Conservation (phyloP, 92 coral and sea anemone genomes). For the Epizoanthus ramosus region DNA sequence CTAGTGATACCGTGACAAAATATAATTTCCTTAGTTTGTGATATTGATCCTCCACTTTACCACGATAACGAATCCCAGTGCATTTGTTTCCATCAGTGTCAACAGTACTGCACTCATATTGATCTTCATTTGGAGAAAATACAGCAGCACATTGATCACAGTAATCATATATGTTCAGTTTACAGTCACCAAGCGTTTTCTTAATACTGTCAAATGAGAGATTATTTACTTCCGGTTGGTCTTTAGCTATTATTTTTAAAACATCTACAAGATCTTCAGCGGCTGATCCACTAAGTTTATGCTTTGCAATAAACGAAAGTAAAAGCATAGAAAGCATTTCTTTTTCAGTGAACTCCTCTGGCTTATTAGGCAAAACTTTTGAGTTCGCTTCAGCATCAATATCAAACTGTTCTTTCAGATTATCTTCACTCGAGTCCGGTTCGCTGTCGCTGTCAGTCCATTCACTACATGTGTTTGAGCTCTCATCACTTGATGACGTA, state of each 20-base stretch:
- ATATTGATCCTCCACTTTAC: slow-evolving; percentile 15
- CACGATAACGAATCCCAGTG: slow-evolving; percentile 41
- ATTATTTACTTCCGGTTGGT: slow-evolving; percentile 16
- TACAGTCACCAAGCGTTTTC: slow-evolving; percentile 33
- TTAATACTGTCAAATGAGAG: slow-evolving; percentile 1
- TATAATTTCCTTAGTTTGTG: slow-evolving; percentile 38
- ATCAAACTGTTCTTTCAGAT: neutral
- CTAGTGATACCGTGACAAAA: slow-evolving; percentile 48
- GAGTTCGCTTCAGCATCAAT: neutral
- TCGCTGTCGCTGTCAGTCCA: slow-evolving; percentile 28
- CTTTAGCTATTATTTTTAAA: slow-evolving; percentile 25
- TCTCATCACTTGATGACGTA: slow-evolving; percentile 21
- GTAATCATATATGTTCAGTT: slow-evolving; percentile 27
- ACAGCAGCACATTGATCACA: slow-evolving; percentile 34
- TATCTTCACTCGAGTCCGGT: slow-evolving; percentile 32
- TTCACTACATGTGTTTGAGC: slow-evolving; percentile 33
- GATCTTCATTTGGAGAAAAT: slow-evolving; percentile 28
- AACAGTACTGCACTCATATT: slow-evolving; percentile 36
- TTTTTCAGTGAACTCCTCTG: slow-evolving; percentile 11
- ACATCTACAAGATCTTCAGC: slow-evolving; percentile 43
- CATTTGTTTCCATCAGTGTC: slow-evolving; percentile 38
- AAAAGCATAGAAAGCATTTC: slow-evolving; percentile 33
- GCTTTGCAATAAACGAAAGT: slow-evolving; percentile 39
- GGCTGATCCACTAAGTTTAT: slow-evolving; percentile 39
- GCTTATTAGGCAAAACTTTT: neutral